Conservation (phyloP, 2,888 invertebrate species). For the Elaeidobius kamerunicus region DNA sequence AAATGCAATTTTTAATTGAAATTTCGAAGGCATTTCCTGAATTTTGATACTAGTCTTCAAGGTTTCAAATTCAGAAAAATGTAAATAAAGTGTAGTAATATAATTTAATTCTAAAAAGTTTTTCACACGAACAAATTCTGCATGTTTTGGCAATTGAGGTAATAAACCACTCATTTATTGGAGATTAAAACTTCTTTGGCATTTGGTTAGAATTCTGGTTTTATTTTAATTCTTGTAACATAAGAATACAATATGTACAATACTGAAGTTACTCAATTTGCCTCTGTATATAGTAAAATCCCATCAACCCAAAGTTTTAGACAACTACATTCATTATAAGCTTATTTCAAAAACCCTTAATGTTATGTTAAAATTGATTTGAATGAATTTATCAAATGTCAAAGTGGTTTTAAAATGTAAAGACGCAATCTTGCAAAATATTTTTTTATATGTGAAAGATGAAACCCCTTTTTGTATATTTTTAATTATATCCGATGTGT, state of each 20-base stretch:
- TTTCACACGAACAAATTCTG: background rate
- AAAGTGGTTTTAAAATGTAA: background rate
- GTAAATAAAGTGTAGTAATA: conserved; percentile 22
- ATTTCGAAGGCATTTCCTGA: conserved; percentile 8
- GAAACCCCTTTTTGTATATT: conserved; percentile 21
- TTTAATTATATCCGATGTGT: conserved; percentile 25
- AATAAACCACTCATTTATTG: background rate
- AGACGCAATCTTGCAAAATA: background rate
- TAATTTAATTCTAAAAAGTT: conserved; percentile 16
- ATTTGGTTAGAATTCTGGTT: too few species aligned
- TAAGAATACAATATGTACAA: too few species aligned
- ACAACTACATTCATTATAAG: too few species aligned
- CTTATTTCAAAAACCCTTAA: too few species aligned
- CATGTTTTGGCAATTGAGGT: background rate
- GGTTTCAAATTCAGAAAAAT: conserved; percentile 16
- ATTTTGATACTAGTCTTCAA: conserved; percentile 12
- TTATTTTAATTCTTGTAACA: too few species aligned
- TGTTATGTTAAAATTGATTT: too few species aligned
- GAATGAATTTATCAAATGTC: too few species aligned
- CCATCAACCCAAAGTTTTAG: too few species aligned
- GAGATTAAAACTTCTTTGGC: background rate
- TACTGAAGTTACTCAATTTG: too few species aligned
- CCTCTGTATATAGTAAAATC: too few species aligned
- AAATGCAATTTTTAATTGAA: conserved; percentile 24
- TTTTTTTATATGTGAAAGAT: conserved; percentile 11